A percentile compares a stretch with the other conserved stretches of the same genome.
These are phyloP conservation scores for Cyprinodon tularosa DNA, from an alignment of 2,113 vertebrate species.

Conservation along the genomic window DNA sequence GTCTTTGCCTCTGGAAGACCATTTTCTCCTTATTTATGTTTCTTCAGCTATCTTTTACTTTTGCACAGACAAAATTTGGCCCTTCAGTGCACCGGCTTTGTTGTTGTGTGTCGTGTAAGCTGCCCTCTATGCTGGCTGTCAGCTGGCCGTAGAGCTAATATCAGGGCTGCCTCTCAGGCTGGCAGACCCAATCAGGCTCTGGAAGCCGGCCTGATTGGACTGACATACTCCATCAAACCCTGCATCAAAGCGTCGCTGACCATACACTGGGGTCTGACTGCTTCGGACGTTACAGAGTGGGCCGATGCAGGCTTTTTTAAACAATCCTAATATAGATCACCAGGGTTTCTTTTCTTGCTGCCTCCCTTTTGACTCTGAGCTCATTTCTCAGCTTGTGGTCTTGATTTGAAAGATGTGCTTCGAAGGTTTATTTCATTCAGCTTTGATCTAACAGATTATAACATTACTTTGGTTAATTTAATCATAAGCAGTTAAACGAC, in stretches of 20 bases:
- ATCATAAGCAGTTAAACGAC: not conserved
- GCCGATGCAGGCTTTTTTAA: slow-evolving; percentile 63
- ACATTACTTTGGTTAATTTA: not conserved
- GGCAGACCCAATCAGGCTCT: slow-evolving; percentile 82
- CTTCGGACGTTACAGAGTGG: slow-evolving; percentile 67
- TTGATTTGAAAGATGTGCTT: slow-evolving; percentile 1
- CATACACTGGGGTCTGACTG: slow-evolving; percentile 72
- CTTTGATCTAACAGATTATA: not conserved
- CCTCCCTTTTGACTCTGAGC: slow-evolving; percentile 12
- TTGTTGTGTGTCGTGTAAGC: slow-evolving; percentile 69
- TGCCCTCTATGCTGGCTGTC: slow-evolving; percentile 73
- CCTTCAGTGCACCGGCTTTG: slow-evolving; percentile 54
- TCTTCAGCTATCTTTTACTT: slow-evolving; percentile 54
- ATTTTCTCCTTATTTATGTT: slow-evolving; percentile 56
- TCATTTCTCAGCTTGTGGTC: slow-evolving; percentile 27
- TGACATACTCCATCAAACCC: slow-evolving; percentile 84
- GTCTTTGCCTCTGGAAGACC: slow-evolving; percentile 36
- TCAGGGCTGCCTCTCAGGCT: slow-evolving; percentile 76
- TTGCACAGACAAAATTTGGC: slow-evolving; percentile 59
- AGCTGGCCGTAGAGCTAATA: slow-evolving; percentile 80
- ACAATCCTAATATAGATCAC: slow-evolving; percentile 73
- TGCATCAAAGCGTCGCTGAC: slow-evolving; percentile 71
- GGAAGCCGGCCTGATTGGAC: slow-evolving; percentile 81
- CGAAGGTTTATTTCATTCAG: not conserved
- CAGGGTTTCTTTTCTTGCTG: slow-evolving; percentile 39